These are phyloP conservation scores for Eueremaeus valkanovi DNA, from an alignment of 2,888 invertebrate species.

Conservation along the genomic window DNA sequence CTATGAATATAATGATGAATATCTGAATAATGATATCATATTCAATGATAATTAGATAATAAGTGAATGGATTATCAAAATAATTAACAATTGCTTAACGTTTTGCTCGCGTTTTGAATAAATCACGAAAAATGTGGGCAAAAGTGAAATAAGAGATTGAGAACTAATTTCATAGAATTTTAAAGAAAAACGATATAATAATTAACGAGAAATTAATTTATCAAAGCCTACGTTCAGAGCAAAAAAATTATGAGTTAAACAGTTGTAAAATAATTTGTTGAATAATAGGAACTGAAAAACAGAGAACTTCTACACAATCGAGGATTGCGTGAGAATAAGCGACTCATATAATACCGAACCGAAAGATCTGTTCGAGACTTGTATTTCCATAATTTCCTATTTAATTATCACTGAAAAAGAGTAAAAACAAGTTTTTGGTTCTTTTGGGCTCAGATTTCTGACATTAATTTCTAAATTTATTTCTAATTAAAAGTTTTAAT, in stretches of 20 bases:
- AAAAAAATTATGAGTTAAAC: not conserved
- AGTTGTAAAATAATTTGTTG: not conserved
- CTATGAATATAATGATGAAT: no score
- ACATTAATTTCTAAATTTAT: not conserved
- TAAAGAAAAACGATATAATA: not conserved
- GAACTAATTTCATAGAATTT: not conserved
- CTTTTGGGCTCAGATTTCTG: not conserved
- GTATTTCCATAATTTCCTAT: conserved; percentile 4
- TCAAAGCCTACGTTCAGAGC: not conserved
- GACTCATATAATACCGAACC: not conserved
- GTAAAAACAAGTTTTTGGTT: conserved; percentile 5
- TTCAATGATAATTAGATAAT: not conserved
- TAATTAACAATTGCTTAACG: not conserved
- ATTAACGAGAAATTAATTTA: not conserved
- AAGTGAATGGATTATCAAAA: not conserved
- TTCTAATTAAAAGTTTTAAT: not conserved
- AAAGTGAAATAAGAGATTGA: not conserved
- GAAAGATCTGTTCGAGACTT: not conserved
- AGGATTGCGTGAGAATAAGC: conserved; percentile 18
- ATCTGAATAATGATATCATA: not conserved
- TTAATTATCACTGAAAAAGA: not conserved
- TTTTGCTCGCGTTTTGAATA: not conserved
- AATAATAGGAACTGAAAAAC: conserved; percentile 14
- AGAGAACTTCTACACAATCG: no score
- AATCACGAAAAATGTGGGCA: not conserved